Conservation (phyloP, 1,140 invertebrate genomes). For the Leptonema lineaticorne region DNA sequence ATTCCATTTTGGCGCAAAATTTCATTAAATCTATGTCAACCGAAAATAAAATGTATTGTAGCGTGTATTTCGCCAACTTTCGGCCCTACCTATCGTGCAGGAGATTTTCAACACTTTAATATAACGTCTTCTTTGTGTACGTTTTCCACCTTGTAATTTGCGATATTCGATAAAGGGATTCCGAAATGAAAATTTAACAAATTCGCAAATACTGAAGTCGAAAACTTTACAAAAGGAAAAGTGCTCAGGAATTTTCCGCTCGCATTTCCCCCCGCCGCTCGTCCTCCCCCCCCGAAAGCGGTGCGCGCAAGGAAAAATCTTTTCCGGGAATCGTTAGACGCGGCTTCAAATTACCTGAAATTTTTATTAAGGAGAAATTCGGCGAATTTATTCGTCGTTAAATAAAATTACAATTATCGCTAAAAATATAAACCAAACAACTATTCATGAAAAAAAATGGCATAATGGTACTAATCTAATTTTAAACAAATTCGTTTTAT, state of each 20-base stretch:
- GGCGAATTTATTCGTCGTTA: too few species aligned
- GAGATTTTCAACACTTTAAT: constrained; percentile 16
- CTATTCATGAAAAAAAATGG: too few species aligned
- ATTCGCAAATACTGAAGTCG: background rate
- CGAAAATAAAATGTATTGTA: constrained; percentile 10
- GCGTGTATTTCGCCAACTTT: background rate
- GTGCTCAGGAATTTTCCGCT: background rate
- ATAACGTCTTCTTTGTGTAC: constrained; percentile 12
- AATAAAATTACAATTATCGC: too few species aligned
- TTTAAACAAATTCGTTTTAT: too few species aligned
- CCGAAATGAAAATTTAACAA: background rate
- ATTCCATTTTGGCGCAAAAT: constrained; percentile 14
- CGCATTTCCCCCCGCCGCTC: too few species aligned
- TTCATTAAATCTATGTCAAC: constrained; percentile 16
- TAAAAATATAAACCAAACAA: too few species aligned
- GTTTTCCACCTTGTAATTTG: constrained; percentile 11
- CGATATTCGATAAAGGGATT: constrained; percentile 13
- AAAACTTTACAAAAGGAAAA: background rate
- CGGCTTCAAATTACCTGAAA: too few species aligned
- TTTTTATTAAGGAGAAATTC: too few species aligned
- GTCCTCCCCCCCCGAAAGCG: background rate
- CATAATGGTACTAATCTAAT: too few species aligned
- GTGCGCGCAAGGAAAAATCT: too few species aligned
- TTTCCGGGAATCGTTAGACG: too few species aligned
- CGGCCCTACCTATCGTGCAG: background rate